Base-by-base conservation (phyloP, 2,888 invertebrate species). In the Spodoptera littoralis region DNA sequence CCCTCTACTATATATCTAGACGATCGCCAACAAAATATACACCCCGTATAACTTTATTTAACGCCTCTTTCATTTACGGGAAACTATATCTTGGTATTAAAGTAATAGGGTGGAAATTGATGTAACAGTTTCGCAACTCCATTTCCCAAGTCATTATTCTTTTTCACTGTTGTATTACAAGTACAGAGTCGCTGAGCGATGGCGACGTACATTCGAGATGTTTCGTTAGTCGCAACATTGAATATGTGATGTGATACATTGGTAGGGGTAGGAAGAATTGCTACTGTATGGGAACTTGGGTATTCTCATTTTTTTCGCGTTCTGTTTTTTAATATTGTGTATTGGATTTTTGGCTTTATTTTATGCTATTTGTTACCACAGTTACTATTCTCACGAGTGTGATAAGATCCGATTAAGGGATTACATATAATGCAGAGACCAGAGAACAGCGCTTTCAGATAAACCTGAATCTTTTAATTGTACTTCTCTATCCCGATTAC, bases 141-240 rank as follows among this genome's bases (percentile, higher is more conserved):
- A 82, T 80, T 82, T 79, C 71, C 74, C 61, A 52, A 56, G 68
- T 77, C 81, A 82, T 80, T 82, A 82, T 81, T 80, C 83, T 82
- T 82, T 80, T 82, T 78, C 80, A 78, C 73, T 73, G 76, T 68
- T 78, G 81, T 77, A 80, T 77, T 77, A 68, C 81, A 77, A 78
- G 81, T 80, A 77, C 72, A 80, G 76, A 71, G 65, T 63, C 57
- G 65, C 68, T 77, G 81, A 77, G 65, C 71, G 81, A 77, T 80
- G 76, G 81, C 57, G 59, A 71, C 61, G 67, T 54, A 60, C 64
- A 71, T 77, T 78, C 79, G 81, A 77, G 76, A 78, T 75, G 81
- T 80, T 78, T 71, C 64, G 76, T 78, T 80, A 75, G 71, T 71
- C 72, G 68, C 65, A 75, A 77, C 79, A 71, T 77, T 77, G 68